Percentiles rank a stretch among this genome's conserved stretches.
Evolutionary conservation across 2,797 vertebrate genomes (phyloP).

Genomic region (Microchirus variegatus): DNA sequence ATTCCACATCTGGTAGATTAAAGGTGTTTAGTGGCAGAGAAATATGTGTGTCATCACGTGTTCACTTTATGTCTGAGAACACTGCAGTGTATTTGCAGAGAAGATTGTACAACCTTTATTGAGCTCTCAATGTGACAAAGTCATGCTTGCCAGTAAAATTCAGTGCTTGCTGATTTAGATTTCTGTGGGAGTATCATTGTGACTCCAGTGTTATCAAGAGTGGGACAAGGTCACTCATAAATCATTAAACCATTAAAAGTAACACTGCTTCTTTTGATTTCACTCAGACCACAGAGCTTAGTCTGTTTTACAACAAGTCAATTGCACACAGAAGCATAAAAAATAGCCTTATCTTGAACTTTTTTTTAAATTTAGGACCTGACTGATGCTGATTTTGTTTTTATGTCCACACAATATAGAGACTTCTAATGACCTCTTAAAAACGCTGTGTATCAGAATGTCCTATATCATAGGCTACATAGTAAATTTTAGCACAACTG

Average conservation of each 20-base stretch:
- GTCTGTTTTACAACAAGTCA: too few species aligned
- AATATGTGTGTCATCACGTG: constrained; percentile 4
- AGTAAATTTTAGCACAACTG: too few species aligned
- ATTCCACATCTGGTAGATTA: neutral
- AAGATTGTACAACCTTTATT: constrained; percentile 23
- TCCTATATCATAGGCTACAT: too few species aligned
- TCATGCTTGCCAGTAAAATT: constrained; percentile 1
- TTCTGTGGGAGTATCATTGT: constrained; percentile 35
- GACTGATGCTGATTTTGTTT: too few species aligned
- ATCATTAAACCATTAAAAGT: neutral
- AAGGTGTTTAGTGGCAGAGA: neutral
- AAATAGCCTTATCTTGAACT: too few species aligned
- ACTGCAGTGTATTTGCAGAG: constrained; percentile 14
- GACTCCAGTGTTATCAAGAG: constrained; percentile 10
- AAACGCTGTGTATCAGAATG: too few species aligned
- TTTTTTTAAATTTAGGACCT: too few species aligned
- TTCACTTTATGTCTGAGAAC: constrained; percentile 8
- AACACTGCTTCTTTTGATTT: constrained; percentile 3
- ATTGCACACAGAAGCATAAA: too few species aligned
- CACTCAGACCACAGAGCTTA: neutral
- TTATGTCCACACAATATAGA: too few species aligned
- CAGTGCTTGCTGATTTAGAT: constrained; percentile 25
- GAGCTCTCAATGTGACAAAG: constrained; percentile 35
- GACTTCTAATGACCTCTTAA: too few species aligned
- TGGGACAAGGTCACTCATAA: constrained; percentile 23